phyloP scores from a whole-genome alignment of 2,888 invertebrate genomes.

The Mechanitis messenoides region DNA sequence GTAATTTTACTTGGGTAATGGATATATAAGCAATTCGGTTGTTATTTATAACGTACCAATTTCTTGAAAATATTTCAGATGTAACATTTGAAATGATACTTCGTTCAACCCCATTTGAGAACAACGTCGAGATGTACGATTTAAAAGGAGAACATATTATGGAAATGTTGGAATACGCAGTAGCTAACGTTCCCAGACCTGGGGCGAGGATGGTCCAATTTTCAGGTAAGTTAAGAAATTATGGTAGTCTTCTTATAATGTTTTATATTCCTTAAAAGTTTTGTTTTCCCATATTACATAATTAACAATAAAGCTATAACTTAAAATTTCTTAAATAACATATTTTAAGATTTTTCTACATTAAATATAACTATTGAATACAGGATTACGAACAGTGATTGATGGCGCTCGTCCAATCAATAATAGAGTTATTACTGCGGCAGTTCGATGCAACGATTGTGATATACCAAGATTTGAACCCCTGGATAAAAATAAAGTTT shows the following conservation, averaged over 20 bases:
- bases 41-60: too few species aligned
- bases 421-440: constrained; percentile 73
- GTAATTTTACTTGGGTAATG: too few species aligned
- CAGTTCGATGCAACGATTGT: constrained; percentile 80
- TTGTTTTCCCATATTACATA: too few species aligned
- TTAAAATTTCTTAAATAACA: constrained; percentile 33
- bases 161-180: constrained; percentile 78
- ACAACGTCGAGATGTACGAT: constrained; percentile 82
- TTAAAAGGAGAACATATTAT: constrained; percentile 81
- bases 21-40: too few species aligned
- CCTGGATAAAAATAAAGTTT: constrained; percentile 73
- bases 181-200: constrained; percentile 58
- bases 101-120: constrained; percentile 85
- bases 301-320: too few species aligned
- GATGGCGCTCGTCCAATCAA: constrained; percentile 77
- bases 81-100: constrained; percentile 82
- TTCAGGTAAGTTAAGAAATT: constrained; percentile 55
- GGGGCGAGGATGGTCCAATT: constrained; percentile 77
- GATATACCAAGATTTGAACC: constrained; percentile 78
- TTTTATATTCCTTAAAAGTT: too few species aligned
- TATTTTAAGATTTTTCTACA: too few species aligned
- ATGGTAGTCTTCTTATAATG: too few species aligned
- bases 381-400: constrained; percentile 69
- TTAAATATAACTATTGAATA: neutral
- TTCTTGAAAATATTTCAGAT: constrained; percentile 62